Evolutionary conservation across 2,797 vertebrate species (phyloP).

Genomic region (Chromobotia macracanthus): DNA sequence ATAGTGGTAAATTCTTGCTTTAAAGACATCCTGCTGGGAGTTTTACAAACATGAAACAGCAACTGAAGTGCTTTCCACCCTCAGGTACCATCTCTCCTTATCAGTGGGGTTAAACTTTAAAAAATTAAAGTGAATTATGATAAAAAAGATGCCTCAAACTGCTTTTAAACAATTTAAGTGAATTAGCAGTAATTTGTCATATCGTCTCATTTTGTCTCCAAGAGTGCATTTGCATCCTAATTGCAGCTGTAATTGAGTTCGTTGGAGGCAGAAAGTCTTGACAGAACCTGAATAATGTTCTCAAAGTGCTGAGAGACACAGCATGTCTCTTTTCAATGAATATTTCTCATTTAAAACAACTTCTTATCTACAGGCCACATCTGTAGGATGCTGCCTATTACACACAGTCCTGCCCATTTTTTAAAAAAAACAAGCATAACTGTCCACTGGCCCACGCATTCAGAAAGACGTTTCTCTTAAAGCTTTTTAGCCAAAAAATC

Average conservation of each 20-base stretch:
- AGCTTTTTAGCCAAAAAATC: no score
- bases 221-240: slow-evolving; percentile 50
- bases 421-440: neutral
- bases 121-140: slow-evolving; percentile 44
- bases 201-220: slow-evolving; percentile 19
- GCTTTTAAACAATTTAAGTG: slow-evolving; percentile 50
- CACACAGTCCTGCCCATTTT: neutral
- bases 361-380: neutral
- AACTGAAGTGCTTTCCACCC: slow-evolving; percentile 13
- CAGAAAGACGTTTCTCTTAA: no score
- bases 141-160: slow-evolving; percentile 22
- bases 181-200: slow-evolving; percentile 53
- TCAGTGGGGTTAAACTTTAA: slow-evolving; percentile 41
- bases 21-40: slow-evolving; percentile 46
- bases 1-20: slow-evolving; percentile 26
- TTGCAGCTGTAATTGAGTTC: slow-evolving; percentile 51
- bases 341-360: neutral
- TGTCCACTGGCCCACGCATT: no score
- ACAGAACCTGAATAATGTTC: slow-evolving; percentile 19
- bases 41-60: slow-evolving; percentile 36
- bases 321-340: slow-evolving; percentile 8
- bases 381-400: neutral
- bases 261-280: slow-evolving; percentile 16
- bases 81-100: slow-evolving; percentile 34
- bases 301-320: neutral